Evolutionary conservation across 2,888 invertebrate genomes (phyloP).

Genomic region (Acleris sparsana): DNA sequence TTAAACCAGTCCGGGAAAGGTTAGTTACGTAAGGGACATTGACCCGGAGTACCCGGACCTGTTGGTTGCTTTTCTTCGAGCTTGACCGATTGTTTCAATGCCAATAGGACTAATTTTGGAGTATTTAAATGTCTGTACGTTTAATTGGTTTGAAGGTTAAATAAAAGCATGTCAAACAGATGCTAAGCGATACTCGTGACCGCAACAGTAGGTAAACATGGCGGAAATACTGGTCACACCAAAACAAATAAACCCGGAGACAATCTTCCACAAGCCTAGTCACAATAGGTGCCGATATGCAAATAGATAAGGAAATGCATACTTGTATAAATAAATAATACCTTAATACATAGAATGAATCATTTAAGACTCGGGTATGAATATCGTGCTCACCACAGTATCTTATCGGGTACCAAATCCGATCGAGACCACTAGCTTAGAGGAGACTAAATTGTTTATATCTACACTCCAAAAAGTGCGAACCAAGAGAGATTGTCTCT

Average conservation of each 20-base stretch:
- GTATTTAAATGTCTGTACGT: too few species aligned
- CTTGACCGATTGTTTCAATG: neutral
- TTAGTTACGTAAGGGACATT: constrained; percentile 39
- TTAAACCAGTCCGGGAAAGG: constrained; percentile 26
- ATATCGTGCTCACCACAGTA: neutral
- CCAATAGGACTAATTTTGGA: neutral
- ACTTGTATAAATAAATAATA: neutral
- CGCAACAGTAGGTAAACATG: too few species aligned
- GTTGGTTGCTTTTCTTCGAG: constrained; percentile 8
- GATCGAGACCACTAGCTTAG: too few species aligned
- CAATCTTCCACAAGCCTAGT: neutral
- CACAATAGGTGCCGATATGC: too few species aligned
- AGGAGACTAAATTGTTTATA: too few species aligned
- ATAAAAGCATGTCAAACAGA: neutral
- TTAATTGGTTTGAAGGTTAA: too few species aligned
- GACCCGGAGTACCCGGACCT: constrained; percentile 51
- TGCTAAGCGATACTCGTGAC: neutral
- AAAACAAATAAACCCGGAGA: neutral
- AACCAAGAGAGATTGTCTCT: too few species aligned
- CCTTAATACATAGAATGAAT: neutral
- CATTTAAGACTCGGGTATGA: neutral
- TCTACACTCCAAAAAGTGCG: too few species aligned
- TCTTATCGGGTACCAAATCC: neutral
- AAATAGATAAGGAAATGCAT: too few species aligned
- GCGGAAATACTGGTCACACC: neutral